phyloP scores from a whole-genome alignment of 2,888 invertebrate genomes.

The Perdita meconis region DNA sequence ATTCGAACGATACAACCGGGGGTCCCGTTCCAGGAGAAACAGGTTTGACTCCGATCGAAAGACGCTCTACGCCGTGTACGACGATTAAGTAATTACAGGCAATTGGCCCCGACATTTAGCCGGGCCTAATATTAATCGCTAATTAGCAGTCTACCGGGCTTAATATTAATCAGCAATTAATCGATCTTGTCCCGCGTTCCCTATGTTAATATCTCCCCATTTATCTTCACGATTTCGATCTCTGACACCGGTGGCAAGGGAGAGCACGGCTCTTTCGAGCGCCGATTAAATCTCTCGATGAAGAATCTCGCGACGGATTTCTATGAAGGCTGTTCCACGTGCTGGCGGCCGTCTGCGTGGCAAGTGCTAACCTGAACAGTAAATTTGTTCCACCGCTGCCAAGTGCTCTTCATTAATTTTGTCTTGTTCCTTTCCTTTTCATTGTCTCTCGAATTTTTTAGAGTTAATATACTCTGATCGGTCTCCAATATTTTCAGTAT shows the following conservation, averaged over 20 bases:
- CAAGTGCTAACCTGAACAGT: conserved; percentile 29
- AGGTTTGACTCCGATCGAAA: conserved; percentile 65
- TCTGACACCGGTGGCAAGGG: conserved; percentile 42
- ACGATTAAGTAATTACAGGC: conserved; percentile 71
- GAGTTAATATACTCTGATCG: no score
- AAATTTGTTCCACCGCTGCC: conserved; percentile 30
- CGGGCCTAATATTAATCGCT: conserved; percentile 58
- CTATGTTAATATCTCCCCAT: conserved; percentile 53
- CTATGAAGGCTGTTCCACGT: conserved; percentile 29
- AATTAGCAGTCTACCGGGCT: conserved; percentile 42
- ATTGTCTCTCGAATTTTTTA: not conserved
- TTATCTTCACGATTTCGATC: conserved; percentile 66
- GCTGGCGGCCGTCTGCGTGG: conserved; percentile 24
- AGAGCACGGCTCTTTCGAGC: conserved; percentile 1
- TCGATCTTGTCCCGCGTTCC: conserved; percentile 46
- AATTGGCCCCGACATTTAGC: conserved; percentile 60
- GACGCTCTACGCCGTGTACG: conserved; percentile 33
- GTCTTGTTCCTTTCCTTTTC: not conserved
- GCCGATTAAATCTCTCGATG: conserved; percentile 45
- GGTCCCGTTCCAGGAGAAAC: conserved; percentile 52
- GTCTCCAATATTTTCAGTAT: no score
- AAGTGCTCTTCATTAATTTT: not conserved
- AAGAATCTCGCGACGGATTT: conserved; percentile 38
- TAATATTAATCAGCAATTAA: conserved; percentile 66
- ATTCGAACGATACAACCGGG: conserved; percentile 51